Conservation (phyloP, 2,797 vertebrate genomes). For the Mormyrops attenuatus region DNA sequence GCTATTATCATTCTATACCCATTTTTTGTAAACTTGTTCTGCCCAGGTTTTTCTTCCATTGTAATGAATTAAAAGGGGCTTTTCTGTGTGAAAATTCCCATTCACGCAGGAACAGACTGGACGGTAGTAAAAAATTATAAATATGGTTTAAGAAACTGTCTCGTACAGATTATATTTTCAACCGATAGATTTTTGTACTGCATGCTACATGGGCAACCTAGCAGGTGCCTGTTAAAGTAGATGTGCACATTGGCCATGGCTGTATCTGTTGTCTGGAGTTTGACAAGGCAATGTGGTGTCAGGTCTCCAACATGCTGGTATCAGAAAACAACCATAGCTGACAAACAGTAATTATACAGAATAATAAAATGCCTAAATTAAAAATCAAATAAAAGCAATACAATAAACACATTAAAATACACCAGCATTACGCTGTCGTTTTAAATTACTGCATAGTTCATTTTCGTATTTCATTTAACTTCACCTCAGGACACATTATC, state of each 20-base stretch:
- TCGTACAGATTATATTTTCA: neutral
- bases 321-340: neutral
- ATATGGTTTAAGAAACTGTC: neutral
- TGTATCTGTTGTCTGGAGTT: neutral
- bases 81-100: neutral
- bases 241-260: neutral
- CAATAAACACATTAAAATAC: neutral
- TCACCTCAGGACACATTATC: neutral
- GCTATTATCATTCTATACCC: neutral
- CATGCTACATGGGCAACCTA: neutral
- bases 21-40: neutral
- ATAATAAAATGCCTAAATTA: neutral
- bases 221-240: neutral
- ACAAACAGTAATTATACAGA: neutral
- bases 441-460: conserved; percentile 16
- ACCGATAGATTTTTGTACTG: neutral
- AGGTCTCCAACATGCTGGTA: neutral
- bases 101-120: neutral
- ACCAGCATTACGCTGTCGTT: neutral
- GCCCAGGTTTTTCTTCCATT: neutral
- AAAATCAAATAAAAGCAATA: neutral
- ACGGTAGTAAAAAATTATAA: neutral
- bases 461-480: conserved; percentile 12
- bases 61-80: neutral
- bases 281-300: conserved; percentile 13